These are phyloP conservation scores for Isichthys henryi DNA, from an alignment of 2,113 vertebrate species.

Conservation along the genomic window DNA sequence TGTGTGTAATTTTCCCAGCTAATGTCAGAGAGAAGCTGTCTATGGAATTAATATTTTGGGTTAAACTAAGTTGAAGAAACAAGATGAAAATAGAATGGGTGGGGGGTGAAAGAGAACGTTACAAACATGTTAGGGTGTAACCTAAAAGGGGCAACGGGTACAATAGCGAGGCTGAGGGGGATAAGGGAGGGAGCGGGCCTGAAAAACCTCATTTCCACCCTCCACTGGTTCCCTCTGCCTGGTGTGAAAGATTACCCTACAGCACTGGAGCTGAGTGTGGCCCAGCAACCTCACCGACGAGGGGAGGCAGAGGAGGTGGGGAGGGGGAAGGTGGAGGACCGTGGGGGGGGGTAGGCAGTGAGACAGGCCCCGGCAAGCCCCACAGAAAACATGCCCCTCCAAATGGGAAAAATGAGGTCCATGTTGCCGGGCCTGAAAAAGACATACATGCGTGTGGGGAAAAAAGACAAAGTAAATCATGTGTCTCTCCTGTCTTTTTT, in stretches of 20 bases:
- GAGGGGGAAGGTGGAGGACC: neutral
- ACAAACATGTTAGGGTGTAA: constrained; percentile 33
- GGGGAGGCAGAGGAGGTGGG: neutral
- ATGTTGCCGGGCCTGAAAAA: neutral
- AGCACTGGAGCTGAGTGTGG: constrained; percentile 63
- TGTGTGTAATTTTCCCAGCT: neutral
- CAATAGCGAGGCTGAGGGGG: constrained; percentile 37
- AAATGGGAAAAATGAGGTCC: neutral
- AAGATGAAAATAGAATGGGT: constrained; percentile 16
- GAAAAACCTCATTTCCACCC: constrained; percentile 80
- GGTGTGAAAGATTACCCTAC: constrained; percentile 74
- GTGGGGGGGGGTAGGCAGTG: neutral
- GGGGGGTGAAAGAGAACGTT: constrained; percentile 7
- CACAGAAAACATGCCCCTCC: neutral
- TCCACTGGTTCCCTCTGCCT: constrained; percentile 60
- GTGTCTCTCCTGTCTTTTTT: neutral
- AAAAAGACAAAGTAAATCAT: neutral
- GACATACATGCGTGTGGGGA: neutral
- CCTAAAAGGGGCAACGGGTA: constrained; percentile 26
- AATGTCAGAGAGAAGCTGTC: neutral
- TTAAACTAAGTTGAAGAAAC: constrained; percentile 15
- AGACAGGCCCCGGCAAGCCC: neutral
- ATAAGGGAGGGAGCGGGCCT: constrained; percentile 55
- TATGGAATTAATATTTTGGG: neutral
- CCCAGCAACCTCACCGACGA: constrained; percentile 48